These are phyloP conservation scores for Sphaerophoria rueppellii DNA, from an alignment of 2,888 invertebrate species.

Conservation along the genomic window DNA sequence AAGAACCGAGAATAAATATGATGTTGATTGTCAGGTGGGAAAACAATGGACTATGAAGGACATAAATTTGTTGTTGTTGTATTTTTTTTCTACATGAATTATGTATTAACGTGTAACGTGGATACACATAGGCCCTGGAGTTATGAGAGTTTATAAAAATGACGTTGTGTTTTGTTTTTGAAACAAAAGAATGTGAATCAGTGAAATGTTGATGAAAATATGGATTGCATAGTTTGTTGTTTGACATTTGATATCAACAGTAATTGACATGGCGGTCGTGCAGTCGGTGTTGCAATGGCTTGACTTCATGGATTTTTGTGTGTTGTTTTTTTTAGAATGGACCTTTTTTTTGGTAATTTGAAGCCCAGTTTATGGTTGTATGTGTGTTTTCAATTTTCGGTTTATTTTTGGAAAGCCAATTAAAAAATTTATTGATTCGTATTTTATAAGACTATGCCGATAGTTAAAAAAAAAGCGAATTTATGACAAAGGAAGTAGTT, in stretches of 20 bases:
- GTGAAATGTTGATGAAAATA: slow-evolving; percentile 37
- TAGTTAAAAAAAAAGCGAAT: too few relatives aligned
- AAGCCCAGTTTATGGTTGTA: too few relatives aligned
- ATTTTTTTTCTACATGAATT: not conserved
- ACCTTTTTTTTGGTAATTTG: too few relatives aligned
- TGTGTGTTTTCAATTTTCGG: too few relatives aligned
- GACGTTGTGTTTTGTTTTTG: slow-evolving; percentile 20
- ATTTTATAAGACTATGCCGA: too few relatives aligned
- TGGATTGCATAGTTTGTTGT: slow-evolving; percentile 19
- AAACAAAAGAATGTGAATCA: slow-evolving; percentile 9
- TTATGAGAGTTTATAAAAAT: slow-evolving; percentile 18
- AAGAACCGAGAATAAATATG: slow-evolving; percentile 52
- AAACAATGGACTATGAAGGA: slow-evolving; percentile 64
- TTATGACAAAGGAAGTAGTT: too few relatives aligned
- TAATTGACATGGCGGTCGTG: not conserved
- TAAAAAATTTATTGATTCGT: too few relatives aligned
- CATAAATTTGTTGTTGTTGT: slow-evolving; percentile 11
- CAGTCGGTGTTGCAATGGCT: slow-evolving; percentile 1
- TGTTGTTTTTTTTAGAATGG: too few relatives aligned
- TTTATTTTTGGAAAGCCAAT: too few relatives aligned
- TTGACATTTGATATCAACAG: slow-evolving; percentile 56
- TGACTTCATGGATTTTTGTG: too few relatives aligned
- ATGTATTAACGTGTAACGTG: not conserved
- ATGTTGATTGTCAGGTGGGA: slow-evolving; percentile 69
- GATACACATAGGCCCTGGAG: not conserved